Evolutionary conservation across 2,113 vertebrate species (phyloP).

Genomic region (Colius striatus): DNA sequence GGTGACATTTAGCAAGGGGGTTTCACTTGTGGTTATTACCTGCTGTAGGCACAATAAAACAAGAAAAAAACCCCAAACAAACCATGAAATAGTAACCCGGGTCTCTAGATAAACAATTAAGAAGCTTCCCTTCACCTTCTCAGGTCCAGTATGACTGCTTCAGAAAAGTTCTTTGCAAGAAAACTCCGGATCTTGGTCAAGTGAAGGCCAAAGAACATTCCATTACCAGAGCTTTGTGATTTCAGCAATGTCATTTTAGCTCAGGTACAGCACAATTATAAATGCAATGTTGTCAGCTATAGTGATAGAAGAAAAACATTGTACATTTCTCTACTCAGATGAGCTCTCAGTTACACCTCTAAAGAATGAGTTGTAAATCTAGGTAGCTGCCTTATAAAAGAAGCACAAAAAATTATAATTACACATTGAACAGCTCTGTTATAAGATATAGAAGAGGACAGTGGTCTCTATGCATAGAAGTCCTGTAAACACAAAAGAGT

Average conservation of each 20-base stretch:
- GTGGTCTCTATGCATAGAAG: not conserved
- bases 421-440: not conserved
- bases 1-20: not conserved
- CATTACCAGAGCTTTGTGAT: not conserved
- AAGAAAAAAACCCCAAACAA: not conserved
- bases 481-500: not conserved
- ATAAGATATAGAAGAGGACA: not conserved
- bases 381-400: not conserved
- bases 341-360: not conserved
- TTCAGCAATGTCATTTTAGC: not conserved
- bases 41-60: not conserved
- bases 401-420: not conserved
- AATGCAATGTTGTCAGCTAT: not conserved
- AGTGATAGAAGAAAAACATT: not conserved
- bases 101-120: not conserved
- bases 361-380: not conserved
- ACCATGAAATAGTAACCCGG: not conserved
- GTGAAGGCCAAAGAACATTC: not conserved
- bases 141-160: not conserved
- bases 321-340: not conserved
- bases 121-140: not conserved
- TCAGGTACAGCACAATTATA: not conserved
- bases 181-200: not conserved
- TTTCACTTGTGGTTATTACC: constrained; percentile 25
- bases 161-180: not conserved